Evolutionary conservation across 2,797 vertebrate genomes (phyloP), one percentile per base, ranked within the genome.

Genomic region (Semaprochilodus insignis): DNA sequence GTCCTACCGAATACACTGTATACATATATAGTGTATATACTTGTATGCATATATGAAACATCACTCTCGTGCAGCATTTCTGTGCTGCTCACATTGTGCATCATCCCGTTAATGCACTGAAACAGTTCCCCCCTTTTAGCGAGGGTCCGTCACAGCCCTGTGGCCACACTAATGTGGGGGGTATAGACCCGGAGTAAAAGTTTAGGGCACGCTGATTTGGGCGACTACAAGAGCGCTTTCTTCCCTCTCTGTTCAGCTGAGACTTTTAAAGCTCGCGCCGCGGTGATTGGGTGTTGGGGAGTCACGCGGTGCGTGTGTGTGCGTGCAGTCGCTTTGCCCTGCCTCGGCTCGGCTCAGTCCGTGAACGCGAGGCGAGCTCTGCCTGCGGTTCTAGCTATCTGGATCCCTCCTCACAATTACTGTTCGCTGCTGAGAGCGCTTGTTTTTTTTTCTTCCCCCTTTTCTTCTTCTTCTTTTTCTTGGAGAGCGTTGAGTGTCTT

Each of bases 261-360:
- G 94, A 94, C 93, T 94, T 95, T 95, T 95, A 94, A 95, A 94
- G 81, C 91, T 67, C 81, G 34, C 59, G 73, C 82, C 71, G 54
- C 86, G 81, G 69, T 89, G 93, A 96, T 96, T 95, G 95, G 95
- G 74, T 27, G 81, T 19, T 1, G 0, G 69, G 76, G 52, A 82
- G 91, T 93, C 95, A 95, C 94, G 89, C 90, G 95, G 87, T 10
- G 54, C 40, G 40, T 44, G 40, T 10, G 40, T 6, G 31, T 31
- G 31, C 31, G 31, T 1, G 90, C 91, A 90, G 92, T 92, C 90
- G 89, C 92, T 86, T 89, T 90, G 94, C 93, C 84, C 90, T 92
- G 93, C 93, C 93, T 93, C 73, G 91, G 93, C 93, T 94, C 79
- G 92, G 94, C 92, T 92, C 92, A 92, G 92, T 87, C 92, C 85